phyloP scores from a whole-genome alignment of 2,113 vertebrate species.

The Limanda limanda region DNA sequence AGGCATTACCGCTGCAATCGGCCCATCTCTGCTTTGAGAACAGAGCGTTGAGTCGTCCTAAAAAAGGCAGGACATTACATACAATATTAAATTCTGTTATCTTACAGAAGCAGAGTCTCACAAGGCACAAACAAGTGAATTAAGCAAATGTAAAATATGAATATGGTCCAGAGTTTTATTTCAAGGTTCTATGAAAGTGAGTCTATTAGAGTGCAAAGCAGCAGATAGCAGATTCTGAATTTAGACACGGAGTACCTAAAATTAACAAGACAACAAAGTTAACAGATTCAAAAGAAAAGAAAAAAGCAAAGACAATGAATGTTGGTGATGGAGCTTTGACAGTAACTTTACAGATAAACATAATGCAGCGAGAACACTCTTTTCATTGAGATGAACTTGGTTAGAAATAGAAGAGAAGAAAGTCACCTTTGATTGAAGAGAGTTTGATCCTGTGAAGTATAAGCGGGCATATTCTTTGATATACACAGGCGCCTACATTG shows the following conservation, averaged over 20 bases:
- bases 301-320: not conserved
- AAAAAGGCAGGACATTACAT: conserved; percentile 17
- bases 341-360: not conserved
- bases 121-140: not conserved
- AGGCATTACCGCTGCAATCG: conserved; percentile 49
- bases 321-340: not conserved
- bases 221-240: not conserved
- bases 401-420: conserved; percentile 9
- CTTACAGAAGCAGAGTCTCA: not conserved
- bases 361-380: not conserved
- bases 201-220: not conserved
- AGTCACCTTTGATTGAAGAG: conserved; percentile 89
- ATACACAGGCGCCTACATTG: conserved; percentile 89
- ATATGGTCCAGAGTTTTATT: not conserved
- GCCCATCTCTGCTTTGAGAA: conserved; percentile 64
- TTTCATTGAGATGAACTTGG: not conserved
- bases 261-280: not conserved
- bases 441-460: conserved; percentile 87
- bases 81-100: not conserved
- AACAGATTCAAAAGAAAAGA: not conserved
- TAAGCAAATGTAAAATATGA: too few relatives aligned
- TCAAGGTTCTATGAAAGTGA: not conserved
- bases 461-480: conserved; percentile 90
- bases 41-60: conserved; percentile 92
- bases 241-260: conserved; percentile 9